Evolutionary conservation across 2,888 invertebrate genomes (phyloP), one percentile per base, ranked within the genome.

Genomic region (Tenthredo amoena): DNA sequence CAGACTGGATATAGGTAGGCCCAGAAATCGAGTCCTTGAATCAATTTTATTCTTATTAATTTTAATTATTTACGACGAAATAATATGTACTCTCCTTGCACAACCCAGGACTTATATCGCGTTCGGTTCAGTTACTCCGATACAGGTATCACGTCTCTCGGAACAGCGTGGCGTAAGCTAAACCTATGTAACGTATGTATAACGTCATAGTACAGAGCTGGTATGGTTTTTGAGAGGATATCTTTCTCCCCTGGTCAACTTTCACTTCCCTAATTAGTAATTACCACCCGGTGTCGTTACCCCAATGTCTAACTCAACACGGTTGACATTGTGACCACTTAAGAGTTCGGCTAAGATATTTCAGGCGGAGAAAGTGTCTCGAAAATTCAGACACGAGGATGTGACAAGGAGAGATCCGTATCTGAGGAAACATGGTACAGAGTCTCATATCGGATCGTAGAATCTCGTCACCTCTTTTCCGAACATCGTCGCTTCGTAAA

Each of bases 241-340:
- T 50, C 50, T 40, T 2, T 37, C 43, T 81, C 65, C 81, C 12
- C 26, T 18, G 4, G 12, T 31, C 26, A 55, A 81, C 81, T 81
- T 81, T 81, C 81, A 26, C 81, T 81, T 12, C 12, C 15, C 43
- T 34, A 40, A 81, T 81, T 62, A 50, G 26, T 34, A 40, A 81
- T 81, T 62, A 50, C 74, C 7, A 9, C 77, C 34, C 18, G 31
- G 5, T 2, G 4, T 21, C 77, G n/a, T 34, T 34, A 12, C 18
- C n/a, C 21, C 26, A 40, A 37, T 21, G 21, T 58, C 43, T 40
- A 18, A 12, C 5, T 18, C 15, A 5, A 50, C 2, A 21, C 5
- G 1, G n/a, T n/a, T 40, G 34, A 81, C 81, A 40, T 58, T 81
- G 37, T 40, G 12, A 12, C 31, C 55, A 9, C 9, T 76, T 10